Percentiles rank a stretch among this genome's conserved stretches.
Evolutionary conservation across 1,140 invertebrate species (phyloP).

Genomic region (Whitmania pigra): DNA sequence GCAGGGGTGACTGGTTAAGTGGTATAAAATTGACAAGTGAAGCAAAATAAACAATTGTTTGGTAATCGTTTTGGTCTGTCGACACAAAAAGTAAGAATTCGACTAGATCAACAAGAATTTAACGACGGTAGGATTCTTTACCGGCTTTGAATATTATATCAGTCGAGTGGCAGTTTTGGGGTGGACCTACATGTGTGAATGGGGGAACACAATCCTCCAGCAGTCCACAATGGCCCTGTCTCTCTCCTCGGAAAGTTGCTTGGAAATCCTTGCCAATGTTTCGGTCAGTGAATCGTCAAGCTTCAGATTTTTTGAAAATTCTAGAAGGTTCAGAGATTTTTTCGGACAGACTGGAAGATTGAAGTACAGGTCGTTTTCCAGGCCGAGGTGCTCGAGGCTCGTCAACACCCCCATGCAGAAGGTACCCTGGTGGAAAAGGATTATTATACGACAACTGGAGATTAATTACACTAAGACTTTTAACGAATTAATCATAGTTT

Average conservation of each 20-base stretch:
- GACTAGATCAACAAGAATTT: no score
- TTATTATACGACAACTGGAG: no score
- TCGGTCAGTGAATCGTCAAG: neutral
- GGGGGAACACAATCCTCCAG: neutral
- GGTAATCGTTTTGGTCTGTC: no score
- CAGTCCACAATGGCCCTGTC: constrained; percentile 2
- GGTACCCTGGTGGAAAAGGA: neutral
- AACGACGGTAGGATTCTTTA: no score
- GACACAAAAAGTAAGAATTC: no score
- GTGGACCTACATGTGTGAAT: neutral
- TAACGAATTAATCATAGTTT: no score
- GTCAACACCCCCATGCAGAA: constrained; percentile 1
- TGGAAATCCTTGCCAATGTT: neutral
- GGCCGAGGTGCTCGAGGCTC: neutral
- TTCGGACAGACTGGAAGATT: neutral
- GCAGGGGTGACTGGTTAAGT: no score
- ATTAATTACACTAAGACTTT: no score
- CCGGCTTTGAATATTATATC: no score
- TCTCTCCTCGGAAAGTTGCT: neutral
- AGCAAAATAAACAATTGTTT: no score
- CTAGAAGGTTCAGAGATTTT: neutral
- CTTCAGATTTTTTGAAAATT: neutral
- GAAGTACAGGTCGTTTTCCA: neutral
- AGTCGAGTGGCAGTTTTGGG: no score
- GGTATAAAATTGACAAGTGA: no score